phyloP scores from a whole-genome alignment of 1,140 invertebrate species.

The Galleria mellonella region DNA sequence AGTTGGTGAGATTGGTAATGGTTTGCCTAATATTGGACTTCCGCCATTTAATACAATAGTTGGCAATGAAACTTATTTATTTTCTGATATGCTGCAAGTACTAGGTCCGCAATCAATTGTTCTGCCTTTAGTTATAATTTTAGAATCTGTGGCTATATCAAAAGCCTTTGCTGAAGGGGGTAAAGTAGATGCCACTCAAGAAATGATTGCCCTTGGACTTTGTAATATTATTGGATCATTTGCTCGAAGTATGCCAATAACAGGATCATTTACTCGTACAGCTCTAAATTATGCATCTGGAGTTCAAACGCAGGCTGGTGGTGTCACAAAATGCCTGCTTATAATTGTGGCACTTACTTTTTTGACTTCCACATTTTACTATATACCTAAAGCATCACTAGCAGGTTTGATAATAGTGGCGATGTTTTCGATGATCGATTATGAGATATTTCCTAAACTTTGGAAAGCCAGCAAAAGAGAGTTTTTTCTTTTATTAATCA shows the following conservation, averaged over 20 bases:
- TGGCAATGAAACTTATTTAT: constrained; percentile 72
- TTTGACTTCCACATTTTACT: constrained; percentile 56
- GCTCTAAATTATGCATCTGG: constrained; percentile 94
- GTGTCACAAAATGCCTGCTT: constrained; percentile 77
- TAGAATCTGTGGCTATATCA: constrained; percentile 88
- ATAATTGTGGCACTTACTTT: constrained; percentile 46
- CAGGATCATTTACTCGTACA: constrained; percentile 91
- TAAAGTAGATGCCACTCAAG: constrained; percentile 84
- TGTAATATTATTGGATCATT: constrained; percentile 92
- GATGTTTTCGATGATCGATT: constrained; percentile 60
- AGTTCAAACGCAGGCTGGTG: constrained; percentile 89
- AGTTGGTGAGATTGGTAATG: constrained; percentile 77
- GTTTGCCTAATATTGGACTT: constrained; percentile 77
- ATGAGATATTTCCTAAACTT: constrained; percentile 34
- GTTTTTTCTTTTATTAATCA: constrained; percentile 34
- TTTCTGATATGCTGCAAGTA: constrained; percentile 77
- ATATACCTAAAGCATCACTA: constrained; percentile 56
- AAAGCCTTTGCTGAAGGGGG: constrained; percentile 80
- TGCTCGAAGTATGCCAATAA: constrained; percentile 89
- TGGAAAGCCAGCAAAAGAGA: constrained; percentile 49
- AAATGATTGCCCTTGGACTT: constrained; percentile 87
- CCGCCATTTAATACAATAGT: constrained; percentile 78
- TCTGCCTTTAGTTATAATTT: constrained; percentile 84
- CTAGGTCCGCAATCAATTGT: constrained; percentile 80
- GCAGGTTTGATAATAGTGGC: constrained; percentile 62